Percentiles rank a stretch among this genome's conserved stretches.
Conservation (phyloP, 2,888 invertebrate genomes). For the Poecilus cupreus region DNA sequence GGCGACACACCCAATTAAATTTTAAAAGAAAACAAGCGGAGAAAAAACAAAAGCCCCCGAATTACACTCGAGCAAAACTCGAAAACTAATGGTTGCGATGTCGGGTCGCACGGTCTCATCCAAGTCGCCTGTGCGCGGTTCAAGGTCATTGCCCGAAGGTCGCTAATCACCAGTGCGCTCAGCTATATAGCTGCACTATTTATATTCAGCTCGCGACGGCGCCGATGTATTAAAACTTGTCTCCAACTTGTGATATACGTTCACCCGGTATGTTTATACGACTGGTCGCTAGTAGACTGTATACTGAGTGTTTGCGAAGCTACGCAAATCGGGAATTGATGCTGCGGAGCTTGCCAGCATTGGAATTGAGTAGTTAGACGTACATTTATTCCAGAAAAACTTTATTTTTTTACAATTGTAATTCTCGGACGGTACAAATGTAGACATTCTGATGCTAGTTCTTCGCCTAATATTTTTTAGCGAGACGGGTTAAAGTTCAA, state of each 20-base stretch:
- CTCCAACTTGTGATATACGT: conserved; percentile 39
- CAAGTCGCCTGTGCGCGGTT: conserved; percentile 14
- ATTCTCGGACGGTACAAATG: neutral
- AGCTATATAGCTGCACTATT: conserved; percentile 38
- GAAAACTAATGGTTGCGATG: neutral
- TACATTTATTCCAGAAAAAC: neutral
- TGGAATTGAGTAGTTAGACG: neutral
- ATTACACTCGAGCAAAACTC: neutral
- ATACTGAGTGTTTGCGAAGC: neutral
- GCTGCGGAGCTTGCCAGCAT: neutral
- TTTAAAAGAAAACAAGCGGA: neutral
- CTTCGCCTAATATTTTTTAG: too few relatives aligned
- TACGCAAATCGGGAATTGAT: neutral
- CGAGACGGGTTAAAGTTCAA: too few relatives aligned
- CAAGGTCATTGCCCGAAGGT: conserved; percentile 58
- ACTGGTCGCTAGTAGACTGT: neutral
- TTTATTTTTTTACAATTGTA: neutral
- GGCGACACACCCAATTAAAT: conserved; percentile 10
- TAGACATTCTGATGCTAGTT: too few relatives aligned
- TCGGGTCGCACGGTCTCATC: conserved; percentile 14
- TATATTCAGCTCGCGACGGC: conserved; percentile 42
- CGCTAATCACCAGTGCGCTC: conserved; percentile 44
- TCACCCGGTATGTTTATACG: conserved; percentile 18
- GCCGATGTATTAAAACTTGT: conserved; percentile 54
- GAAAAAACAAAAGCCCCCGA: neutral